These are phyloP conservation scores for Leptodirus hochenwartii DNA, from an alignment of 2,888 invertebrate genomes.

Conservation along the genomic window DNA sequence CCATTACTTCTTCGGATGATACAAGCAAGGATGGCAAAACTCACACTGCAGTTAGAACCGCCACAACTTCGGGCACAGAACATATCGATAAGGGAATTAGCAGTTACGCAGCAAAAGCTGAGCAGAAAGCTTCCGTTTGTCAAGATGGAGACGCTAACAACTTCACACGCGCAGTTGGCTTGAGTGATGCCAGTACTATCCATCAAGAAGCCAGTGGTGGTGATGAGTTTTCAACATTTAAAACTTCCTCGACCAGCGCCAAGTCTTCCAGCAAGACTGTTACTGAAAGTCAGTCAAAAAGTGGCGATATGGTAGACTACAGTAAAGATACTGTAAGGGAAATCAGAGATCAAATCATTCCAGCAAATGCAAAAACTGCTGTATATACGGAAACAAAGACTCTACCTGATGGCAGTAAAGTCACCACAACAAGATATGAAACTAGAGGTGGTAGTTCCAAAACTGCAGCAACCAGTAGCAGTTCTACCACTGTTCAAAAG, in stretches of 20 bases:
- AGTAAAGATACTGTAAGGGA: constrained; percentile 20
- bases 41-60: constrained; percentile 36
- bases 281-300: constrained; percentile 16
- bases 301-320: constrained; percentile 13
- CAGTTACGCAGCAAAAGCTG: constrained; percentile 43
- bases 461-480: constrained; percentile 8
- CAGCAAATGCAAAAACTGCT: constrained; percentile 41
- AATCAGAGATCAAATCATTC: constrained; percentile 20
- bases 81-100: constrained; percentile 45
- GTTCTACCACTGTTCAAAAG: constrained; percentile 11
- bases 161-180: constrained; percentile 29
- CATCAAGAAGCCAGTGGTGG: constrained; percentile 32
- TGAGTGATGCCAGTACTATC: constrained; percentile 29
- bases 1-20: constrained; percentile 41
- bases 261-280: constrained; percentile 21
- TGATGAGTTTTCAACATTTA: constrained; percentile 30
- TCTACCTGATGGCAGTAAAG: constrained; percentile 44
- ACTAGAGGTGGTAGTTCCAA: constrained; percentile 24
- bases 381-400: constrained; percentile 47
- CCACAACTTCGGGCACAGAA: constrained; percentile 44
- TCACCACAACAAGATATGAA: constrained; percentile 50
- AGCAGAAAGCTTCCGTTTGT: constrained; percentile 35
- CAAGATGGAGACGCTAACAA: constrained; percentile 35
- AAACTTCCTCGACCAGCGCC: constrained; percentile 19
- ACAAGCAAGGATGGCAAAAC: constrained; percentile 45